phyloP scores from a whole-genome alignment of 2,797 vertebrate genomes.

The Danio tinwini region DNA sequence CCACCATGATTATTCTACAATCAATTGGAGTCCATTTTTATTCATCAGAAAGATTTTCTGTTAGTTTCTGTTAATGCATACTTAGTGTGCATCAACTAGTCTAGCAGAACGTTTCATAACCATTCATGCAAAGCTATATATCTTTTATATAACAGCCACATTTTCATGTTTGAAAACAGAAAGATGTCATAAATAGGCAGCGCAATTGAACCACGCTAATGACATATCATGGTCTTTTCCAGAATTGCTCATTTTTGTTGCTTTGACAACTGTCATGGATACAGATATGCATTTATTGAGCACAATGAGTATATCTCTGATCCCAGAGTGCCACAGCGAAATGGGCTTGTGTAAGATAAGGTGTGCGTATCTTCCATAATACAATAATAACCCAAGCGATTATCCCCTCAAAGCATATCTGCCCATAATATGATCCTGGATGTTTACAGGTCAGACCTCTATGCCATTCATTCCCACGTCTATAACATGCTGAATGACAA shows the following conservation, averaged over 20 bases:
- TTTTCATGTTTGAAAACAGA: background rate
- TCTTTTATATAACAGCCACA: background rate
- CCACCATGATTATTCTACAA: too few relatives aligned
- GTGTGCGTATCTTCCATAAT: background rate
- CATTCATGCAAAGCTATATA: background rate
- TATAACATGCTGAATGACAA: slow-evolving; percentile 48
- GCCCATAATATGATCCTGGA: slow-evolving; percentile 29
- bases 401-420: slow-evolving; percentile 2
- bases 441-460: slow-evolving; percentile 7
- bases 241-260: background rate
- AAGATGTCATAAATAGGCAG: background rate
- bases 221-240: background rate
- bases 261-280: background rate
- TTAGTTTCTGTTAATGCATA: too few relatives aligned
- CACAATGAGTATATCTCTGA: slow-evolving; percentile 2
- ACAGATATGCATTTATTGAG: background rate
- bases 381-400: slow-evolving; percentile 21
- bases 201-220: background rate
- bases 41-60: too few relatives aligned
- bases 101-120: background rate
- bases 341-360: slow-evolving; percentile 1
- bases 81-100: background rate
- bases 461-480: background rate
- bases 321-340: background rate
- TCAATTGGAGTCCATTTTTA: too few relatives aligned